Base-by-base conservation (phyloP, 1,140 invertebrate species). In the Ooceraea biroi region DNA sequence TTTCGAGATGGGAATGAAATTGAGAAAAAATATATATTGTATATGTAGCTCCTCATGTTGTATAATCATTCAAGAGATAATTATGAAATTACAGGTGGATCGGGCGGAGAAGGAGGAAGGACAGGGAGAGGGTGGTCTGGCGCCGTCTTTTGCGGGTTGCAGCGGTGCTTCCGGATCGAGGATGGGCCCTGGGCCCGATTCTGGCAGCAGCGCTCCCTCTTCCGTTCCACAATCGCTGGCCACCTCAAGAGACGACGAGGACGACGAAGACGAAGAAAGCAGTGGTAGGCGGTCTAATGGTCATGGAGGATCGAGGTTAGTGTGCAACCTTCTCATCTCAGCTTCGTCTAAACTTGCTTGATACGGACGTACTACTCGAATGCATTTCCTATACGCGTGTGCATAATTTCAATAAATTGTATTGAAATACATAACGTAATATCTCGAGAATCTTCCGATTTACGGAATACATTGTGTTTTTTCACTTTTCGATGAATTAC, bases 231-330 rank as follows among this genome's bases (percentile, higher is more conserved):
- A 94, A 63, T 94, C 94, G 19, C 78, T 94, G 89, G 93, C 92
- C 41, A 94, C 94, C 44, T 94, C 94, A 46, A 92, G 93, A 30
- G 94, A 94, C 68, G 93, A 94, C 46, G 93, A 94, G 58, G 93
- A 94, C 83, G 92, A 94, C 66, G 94, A 94, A 68, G 93, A 94
- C 25, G 93, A 94, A 30, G 93, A 94, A 74, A 94, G 92, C 90
- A 94, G 91, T 76, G 90, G 92, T 55, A 91, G 90, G 72, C 92
- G 92, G 36, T 92, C 93, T n/a, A 92, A 92, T 85, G 91, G 91
- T 46, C 90, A 92, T 27, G 89, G 92, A 83, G 92, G 93, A 91
- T 91, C 92, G 41, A 89, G 91, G 91, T 92, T 82, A 91, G 91
- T 88, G 27, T 36, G 52, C 25, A 14, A 5, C 10, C 12, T 63